Evolutionary conservation across 1,140 invertebrate species (phyloP).

Genomic region (Drosophila ohnishii): DNA sequence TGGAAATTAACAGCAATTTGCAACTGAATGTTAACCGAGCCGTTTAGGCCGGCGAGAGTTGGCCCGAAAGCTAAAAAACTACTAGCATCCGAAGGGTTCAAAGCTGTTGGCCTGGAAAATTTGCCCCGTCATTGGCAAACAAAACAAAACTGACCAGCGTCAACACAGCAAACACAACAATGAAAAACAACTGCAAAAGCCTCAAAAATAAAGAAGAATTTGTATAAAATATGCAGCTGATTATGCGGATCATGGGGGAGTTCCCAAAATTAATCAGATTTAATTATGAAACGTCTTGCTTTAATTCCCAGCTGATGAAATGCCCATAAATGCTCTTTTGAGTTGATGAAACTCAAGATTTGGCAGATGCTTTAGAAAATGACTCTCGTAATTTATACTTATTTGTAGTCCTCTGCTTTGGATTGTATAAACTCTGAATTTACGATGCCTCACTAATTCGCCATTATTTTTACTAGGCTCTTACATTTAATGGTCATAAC

Average conservation of each 20-base stretch:
- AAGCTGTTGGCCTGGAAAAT: conserved; percentile 58
- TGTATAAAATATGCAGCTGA: conserved; percentile 19
- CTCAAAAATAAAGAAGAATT: conserved; percentile 13
- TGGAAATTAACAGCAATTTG: conserved; percentile 68
- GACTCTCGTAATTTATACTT: background rate
- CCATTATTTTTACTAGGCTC: conserved; percentile 26
- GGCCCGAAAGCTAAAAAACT: conserved; percentile 8
- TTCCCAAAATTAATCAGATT: conserved; percentile 44
- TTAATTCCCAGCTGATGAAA: conserved; percentile 38
- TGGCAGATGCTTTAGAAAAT: background rate
- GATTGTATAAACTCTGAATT: conserved; percentile 2
- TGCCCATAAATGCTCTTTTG: background rate
- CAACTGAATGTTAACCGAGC: conserved; percentile 34
- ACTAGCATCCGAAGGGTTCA: conserved; percentile 2
- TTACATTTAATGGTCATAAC: conserved; percentile 20
- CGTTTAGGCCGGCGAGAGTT: conserved; percentile 37
- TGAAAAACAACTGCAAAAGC: background rate
- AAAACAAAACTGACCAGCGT: conserved; percentile 70
- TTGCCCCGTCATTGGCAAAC: conserved; percentile 64
- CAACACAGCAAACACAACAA: conserved; percentile 40
- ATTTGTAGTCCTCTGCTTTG: background rate
- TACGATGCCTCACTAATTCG: conserved; percentile 4
- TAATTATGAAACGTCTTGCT: conserved; percentile 11
- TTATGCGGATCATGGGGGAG: conserved; percentile 11
- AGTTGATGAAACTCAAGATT: background rate